Conservation (phyloP, 2,797 vertebrate species). For the Phataginus tricuspis region DNA sequence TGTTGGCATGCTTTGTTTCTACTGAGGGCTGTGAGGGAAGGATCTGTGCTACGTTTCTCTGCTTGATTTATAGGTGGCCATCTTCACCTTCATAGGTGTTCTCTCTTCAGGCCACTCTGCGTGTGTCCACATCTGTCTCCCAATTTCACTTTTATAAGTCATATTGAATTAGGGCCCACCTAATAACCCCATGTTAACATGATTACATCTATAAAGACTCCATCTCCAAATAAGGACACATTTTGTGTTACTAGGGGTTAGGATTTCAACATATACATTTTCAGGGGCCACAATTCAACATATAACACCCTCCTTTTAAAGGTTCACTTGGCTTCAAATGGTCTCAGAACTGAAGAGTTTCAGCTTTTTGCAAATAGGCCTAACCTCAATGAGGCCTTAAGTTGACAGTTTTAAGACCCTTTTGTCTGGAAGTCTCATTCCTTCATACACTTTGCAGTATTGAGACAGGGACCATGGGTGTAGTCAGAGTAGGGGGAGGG, state of each 20-base stretch:
- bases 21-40: neutral
- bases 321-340: constrained; percentile 89
- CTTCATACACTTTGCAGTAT: constrained; percentile 81
- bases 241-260: neutral
- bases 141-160: fast-evolving
- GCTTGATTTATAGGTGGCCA: neutral
- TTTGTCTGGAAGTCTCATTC: constrained; percentile 88
- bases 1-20: neutral
- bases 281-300: neutral
- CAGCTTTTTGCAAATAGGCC: constrained; percentile 92
- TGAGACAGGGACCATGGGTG: too few relatives aligned
- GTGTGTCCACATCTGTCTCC: neutral
- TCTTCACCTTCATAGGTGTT: neutral
- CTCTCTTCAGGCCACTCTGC: neutral
- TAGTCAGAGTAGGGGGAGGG: too few relatives aligned
- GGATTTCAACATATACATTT: neutral
- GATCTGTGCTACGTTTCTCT: neutral
- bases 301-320: constrained; percentile 88
- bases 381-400: constrained; percentile 93
- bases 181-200: neutral
- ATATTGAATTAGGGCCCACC: neutral
- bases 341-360: constrained; percentile 90
- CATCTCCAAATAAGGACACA: neutral
- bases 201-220: neutral
- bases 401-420: constrained; percentile 91